These are phyloP conservation scores for Drosophila demipolita DNA, from an alignment of 2,888 invertebrate species.

Conservation along the genomic window DNA sequence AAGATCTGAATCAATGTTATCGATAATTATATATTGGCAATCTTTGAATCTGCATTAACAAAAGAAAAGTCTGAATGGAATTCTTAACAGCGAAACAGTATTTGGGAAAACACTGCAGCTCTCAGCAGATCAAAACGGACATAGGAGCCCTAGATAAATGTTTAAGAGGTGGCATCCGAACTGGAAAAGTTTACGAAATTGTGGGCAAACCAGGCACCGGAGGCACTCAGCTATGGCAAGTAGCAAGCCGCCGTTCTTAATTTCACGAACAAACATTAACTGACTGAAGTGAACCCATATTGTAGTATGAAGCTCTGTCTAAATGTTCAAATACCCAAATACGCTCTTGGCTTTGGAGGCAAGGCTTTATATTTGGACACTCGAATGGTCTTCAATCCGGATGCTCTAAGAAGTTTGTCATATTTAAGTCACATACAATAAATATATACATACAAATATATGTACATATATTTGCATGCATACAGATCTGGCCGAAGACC, in stretches of 20 bases:
- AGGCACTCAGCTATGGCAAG: slow-evolving; percentile 62
- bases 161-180: slow-evolving; percentile 54
- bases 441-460: not conserved
- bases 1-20: not conserved
- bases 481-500: slow-evolving; percentile 42
- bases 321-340: slow-evolving; percentile 55
- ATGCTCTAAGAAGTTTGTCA: slow-evolving; percentile 41
- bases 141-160: slow-evolving; percentile 35
- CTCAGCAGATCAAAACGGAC: slow-evolving; percentile 44
- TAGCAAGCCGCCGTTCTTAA: not conserved
- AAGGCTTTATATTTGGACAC: slow-evolving; percentile 64
- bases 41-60: not conserved
- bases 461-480: not conserved
- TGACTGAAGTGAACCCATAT: not conserved
- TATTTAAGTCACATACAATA: not conserved
- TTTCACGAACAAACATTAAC: not conserved
- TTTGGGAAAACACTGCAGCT: not conserved
- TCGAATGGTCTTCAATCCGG: slow-evolving; percentile 50
- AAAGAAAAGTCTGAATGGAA: slow-evolving; percentile 9
- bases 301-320: slow-evolving; percentile 58
- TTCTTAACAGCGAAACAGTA: slow-evolving; percentile 5
- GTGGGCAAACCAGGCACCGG: slow-evolving; percentile 62
- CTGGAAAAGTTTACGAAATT: slow-evolving; percentile 53
- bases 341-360: slow-evolving; percentile 42
- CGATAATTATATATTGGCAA: not conserved